Evolutionary conservation across 2,113 vertebrate genomes (phyloP).

Genomic region (Eclectus roratus): DNA sequence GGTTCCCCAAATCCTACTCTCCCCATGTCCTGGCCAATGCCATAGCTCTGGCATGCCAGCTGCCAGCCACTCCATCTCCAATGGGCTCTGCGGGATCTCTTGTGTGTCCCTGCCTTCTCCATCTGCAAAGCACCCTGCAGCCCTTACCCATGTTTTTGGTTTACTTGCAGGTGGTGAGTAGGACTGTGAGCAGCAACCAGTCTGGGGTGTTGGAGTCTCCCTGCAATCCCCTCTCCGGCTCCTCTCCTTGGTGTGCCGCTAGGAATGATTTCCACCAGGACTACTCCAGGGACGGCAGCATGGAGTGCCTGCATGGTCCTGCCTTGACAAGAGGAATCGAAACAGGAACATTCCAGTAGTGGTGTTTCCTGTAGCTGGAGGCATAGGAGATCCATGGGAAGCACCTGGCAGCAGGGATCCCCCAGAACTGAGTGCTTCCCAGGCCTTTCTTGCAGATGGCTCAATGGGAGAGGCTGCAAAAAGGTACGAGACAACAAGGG

Average conservation of each 20-base stretch:
- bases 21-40: fast-evolving
- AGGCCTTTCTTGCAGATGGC: not conserved
- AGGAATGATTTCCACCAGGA: not conserved
- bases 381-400: not conserved
- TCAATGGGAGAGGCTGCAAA: not conserved
- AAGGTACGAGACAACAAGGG: not conserved
- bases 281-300: not conserved
- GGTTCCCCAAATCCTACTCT: not conserved
- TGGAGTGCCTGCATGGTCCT: not conserved
- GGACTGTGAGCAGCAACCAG: not conserved
- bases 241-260: not conserved
- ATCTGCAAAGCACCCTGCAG: not conserved
- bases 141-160: not conserved
- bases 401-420: not conserved
- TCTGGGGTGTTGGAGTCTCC: not conserved
- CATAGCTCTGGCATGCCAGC: fast-evolving
- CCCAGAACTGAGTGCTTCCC: not conserved
- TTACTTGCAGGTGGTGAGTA: not conserved
- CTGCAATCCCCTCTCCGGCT: not conserved
- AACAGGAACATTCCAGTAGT: not conserved
- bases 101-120: not conserved
- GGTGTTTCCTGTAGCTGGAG: not conserved
- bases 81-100: not conserved
- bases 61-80: not conserved
- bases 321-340: not conserved